Base-by-base conservation (phyloP, 2,888 invertebrate genomes). In the Cheilosia grossa region DNA sequence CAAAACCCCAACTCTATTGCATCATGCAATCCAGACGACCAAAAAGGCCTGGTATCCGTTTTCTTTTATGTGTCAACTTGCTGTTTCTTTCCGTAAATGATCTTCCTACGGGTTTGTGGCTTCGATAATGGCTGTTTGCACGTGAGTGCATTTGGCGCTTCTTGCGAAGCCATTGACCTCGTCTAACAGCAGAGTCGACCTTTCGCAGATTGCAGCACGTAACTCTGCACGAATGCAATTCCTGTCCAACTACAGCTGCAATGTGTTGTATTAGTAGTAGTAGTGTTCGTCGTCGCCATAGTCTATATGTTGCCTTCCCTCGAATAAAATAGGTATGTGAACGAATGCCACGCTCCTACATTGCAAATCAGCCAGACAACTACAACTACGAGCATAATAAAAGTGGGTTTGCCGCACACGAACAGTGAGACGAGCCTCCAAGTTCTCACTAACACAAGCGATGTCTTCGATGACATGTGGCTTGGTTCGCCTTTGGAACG, bases 381-480 rank as follows among this genome's bases (percentile, higher is more conserved):
- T 72, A 80, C 86, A 67, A 79, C 79, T 79, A 86, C 86, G 59
- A 78, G 53, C 58, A 61, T 75, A 72, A 67, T 40, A 30, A 86
- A 86, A 87, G 87, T 87, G 87, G 87, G 88, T 87, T 87, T 87
- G 87, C 59, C 88, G 86, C 88, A 82, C 86, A 87, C 82, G 53
- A 80, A 88, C 85, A 75, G 69, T 77, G 88, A 87, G 89, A 88
- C 89, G 89, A 89, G 89, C 89, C 89, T 89, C 89, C 89, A 88
- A 89, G 75, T 86, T 81, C 79, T 75, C 75, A 82, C 81, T 44
- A 87, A 87, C 73, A 87, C 82, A 59, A 51, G 21, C 72, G 49
- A 17, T 49, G 9, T 19, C 66, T 33, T 40, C 44, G 51, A 61
- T 58, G 75, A 49, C 78, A 13, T 37, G 37, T 64, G 58, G 19